phyloP scores from a whole-genome alignment of 2,888 invertebrate genomes.

The Himalopsyche tibetana region DNA sequence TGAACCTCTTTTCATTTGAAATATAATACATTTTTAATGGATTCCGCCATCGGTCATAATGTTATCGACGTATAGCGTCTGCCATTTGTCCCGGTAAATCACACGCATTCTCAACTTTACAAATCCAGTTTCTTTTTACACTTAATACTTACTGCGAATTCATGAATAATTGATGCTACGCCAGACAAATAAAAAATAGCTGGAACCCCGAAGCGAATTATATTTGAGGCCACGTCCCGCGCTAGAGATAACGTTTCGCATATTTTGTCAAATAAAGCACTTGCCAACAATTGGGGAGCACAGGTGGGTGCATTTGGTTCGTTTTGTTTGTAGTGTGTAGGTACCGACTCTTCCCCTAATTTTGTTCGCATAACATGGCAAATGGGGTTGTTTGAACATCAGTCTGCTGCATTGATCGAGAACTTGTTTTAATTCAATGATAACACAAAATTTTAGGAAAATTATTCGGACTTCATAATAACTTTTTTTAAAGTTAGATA shows the following conservation, averaged over 20 bases:
- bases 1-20: too few species aligned
- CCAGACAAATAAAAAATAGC: slow-evolving; percentile 40
- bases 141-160: neutral
- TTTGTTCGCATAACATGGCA: slow-evolving; percentile 36
- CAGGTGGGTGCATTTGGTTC: slow-evolving; percentile 51
- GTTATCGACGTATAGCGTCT: neutral
- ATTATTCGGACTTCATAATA: too few species aligned
- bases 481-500: too few species aligned
- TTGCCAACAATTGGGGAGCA: slow-evolving; percentile 49
- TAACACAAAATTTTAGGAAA: too few species aligned
- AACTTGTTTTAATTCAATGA: neutral
- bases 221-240: slow-evolving; percentile 30
- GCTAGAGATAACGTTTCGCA: slow-evolving; percentile 36
- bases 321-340: slow-evolving; percentile 36
- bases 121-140: neutral
- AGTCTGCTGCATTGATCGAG: slow-evolving; percentile 8
- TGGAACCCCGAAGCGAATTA: slow-evolving; percentile 42
- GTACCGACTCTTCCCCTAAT: slow-evolving; percentile 33
- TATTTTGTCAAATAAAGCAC: slow-evolving; percentile 56
- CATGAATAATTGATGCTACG: slow-evolving; percentile 42
- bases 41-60: too few species aligned
- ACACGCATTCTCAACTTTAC: slow-evolving; percentile 17
- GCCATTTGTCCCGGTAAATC: slow-evolving; percentile 5
- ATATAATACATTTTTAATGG: too few species aligned
- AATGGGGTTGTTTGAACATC: slow-evolving; percentile 43